These are phyloP conservation scores for Brienomyrus longianalis DNA, from an alignment of 2,113 vertebrate species.

Conservation along the genomic window DNA sequence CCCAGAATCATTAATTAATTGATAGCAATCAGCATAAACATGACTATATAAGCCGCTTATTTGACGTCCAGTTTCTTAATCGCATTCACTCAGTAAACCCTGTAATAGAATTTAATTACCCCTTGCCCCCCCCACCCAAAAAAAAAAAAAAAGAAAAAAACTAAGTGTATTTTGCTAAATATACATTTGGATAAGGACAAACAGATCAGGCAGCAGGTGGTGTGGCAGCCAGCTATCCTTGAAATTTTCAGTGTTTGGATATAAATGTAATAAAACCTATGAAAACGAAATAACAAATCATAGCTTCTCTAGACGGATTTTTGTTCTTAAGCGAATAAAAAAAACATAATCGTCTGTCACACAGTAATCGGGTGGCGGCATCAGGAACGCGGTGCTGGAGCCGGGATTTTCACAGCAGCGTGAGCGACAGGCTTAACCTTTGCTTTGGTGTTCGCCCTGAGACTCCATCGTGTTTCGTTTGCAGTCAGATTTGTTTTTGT, in stretches of 20 bases:
- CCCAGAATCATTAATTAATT: constrained; percentile 54
- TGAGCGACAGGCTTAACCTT: background rate
- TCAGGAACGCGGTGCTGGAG: background rate
- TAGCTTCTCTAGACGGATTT: background rate
- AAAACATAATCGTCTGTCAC: background rate
- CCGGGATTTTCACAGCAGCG: background rate
- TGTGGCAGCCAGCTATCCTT: background rate
- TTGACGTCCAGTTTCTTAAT: constrained; percentile 44
- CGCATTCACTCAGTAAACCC: constrained; percentile 25
- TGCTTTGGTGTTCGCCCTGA: background rate
- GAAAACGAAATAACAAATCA: background rate
- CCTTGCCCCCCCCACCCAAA: too few species aligned
- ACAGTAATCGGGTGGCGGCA: background rate
- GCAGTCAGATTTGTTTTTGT: background rate
- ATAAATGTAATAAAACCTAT: background rate
- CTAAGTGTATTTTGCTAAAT: background rate
- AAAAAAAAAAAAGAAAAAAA: background rate
- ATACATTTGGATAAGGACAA: background rate
- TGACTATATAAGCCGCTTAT: constrained; percentile 35
- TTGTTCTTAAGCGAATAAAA: background rate
- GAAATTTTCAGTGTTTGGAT: background rate
- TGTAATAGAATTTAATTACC: constrained; percentile 25
- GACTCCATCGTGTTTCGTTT: background rate
- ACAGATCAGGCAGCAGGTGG: background rate
- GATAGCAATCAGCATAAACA: constrained; percentile 54